Percentiles rank a stretch among this genome's conserved stretches.
phyloP scores from a whole-genome alignment of 2,113 vertebrate genomes.

The Procavia capensis region DNA sequence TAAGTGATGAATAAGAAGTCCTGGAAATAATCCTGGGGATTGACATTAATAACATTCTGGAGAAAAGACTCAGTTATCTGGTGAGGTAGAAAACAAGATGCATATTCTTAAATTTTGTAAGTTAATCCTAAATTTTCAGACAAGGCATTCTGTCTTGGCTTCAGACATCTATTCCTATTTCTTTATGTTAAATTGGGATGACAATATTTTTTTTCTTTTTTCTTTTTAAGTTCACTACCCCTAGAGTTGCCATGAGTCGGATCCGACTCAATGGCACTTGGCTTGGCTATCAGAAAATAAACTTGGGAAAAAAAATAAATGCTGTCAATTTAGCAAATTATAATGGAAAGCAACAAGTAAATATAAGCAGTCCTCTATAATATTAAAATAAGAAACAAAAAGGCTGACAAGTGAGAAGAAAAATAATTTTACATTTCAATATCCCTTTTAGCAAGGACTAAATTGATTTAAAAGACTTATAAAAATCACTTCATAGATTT shows the following conservation, averaged over 20 bases:
- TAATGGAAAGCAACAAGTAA: slow-evolving; percentile 6
- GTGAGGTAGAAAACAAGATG: not conserved
- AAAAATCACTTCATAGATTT: slow-evolving; percentile 37
- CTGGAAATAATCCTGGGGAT: not conserved
- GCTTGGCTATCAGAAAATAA: not conserved
- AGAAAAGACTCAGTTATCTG: not conserved
- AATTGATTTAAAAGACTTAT: not conserved
- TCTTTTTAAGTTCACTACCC: not conserved
- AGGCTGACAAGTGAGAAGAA: not conserved
- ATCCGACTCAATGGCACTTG: too few species aligned
- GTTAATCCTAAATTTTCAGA: not conserved
- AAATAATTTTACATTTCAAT: slow-evolving; percentile 33
- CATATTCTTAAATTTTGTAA: not conserved
- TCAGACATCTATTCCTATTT: not conserved
- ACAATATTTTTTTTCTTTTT: not conserved
- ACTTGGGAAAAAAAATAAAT: not conserved
- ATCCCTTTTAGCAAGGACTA: not conserved
- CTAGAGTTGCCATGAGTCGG: too few species aligned
- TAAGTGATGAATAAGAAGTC: not conserved
- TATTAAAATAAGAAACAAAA: not conserved
- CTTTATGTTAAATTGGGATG: not conserved
- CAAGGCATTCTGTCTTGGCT: not conserved
- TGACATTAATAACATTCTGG: rapidly evolving
- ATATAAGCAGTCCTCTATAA: not conserved
- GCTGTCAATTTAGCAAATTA: slow-evolving; percentile 3